Base-by-base conservation (phyloP, 2,797 vertebrate genomes). In the Graptemys geographica region DNA sequence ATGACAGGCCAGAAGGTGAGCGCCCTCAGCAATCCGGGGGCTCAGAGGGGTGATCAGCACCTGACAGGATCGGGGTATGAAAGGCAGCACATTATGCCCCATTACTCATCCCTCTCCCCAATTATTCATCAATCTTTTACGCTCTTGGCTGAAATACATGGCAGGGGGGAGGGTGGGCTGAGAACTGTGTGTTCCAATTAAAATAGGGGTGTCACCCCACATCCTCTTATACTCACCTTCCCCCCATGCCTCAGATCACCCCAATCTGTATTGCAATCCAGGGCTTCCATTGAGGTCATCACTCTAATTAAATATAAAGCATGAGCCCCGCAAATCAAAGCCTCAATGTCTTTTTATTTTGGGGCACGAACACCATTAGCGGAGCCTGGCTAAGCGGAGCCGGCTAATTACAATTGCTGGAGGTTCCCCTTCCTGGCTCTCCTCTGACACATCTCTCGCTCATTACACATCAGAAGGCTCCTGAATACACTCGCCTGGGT, bases 381-480 rank as follows among this genome's bases (percentile, higher is more conserved):
- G 2, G 27, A 15, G 44, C 27, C 25, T 28, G 4, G 41, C 41
- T 27, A 28, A 28, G 74, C 41, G 2, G 74, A 76, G 74, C 25
- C 15, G 21, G 72, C 69, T 82, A 69, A 86, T 86, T 83, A 69
- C 69, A 51, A 11, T 86, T 57, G n/a, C 56, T 51, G 87, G 79
- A 89, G 72, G 79, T 85, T 83, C 55, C 37, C 44, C n/a, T n/a
- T 41, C 56, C 37, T 2, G 53, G 76, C 44, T 62, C 31, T 69
- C 52, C 37, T 82, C 79, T 59, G 79, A 86, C 69, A 56, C 79
- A 83, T 57, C 85, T 69, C 44, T 84, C 88, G 72, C 79, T 93
- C 79, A 62, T 89, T 86, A 89, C 85, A 86, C 86, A 88, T 72
- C 51, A 49, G 83, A 31, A 83, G 12, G 62, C 55, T 84, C 79